Base-by-base conservation (phyloP, 2,113 vertebrate species). In the Lagopus leucura region DNA sequence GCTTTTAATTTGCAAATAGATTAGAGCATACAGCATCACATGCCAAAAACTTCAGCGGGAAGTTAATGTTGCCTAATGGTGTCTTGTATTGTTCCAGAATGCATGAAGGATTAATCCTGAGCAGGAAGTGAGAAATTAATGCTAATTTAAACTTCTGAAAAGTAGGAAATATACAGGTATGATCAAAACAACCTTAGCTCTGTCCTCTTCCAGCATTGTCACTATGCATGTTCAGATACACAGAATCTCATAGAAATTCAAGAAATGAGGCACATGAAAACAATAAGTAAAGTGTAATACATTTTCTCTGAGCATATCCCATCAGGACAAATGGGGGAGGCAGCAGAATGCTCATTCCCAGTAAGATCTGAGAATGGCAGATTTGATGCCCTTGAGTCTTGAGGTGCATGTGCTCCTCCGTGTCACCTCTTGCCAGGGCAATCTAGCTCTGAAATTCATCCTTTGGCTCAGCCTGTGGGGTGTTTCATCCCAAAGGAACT, bases 1-100 rank as follows among this genome's bases (percentile, higher is more conserved):
- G 93, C 91, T 94, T 95, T 94, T 92, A 88, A 95, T 95, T 95
- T 92, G 93, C 95, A 93, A 97, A 94, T 92, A 95, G 90, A 88
- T 94, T 97, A 88, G 81, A 95, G 88, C 85, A 92, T 81, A 52
- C 86, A 81, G 61, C 36, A 45, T 90, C 54, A 66, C 71, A 81
- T 38, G 94, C 93, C 95, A 95, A 88, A 88, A 94, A 36, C 70
- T 88, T 91, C 82, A 90, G 93, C 88, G 42, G 69, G 71, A 91
- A 95, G 80, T 95, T 95, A 94, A 80, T 32, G 13, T 90, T 95
- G 89, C 88, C 80, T 92, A 94, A 91, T 84, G 82, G 88, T 81
- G 70, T 64, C 82, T 95, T 2, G 0, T 71, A 89, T 91, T 92
- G 76, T 94, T 96, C 88, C 93, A 95, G 54, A 88, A 94, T 61